Percentiles rank a stretch among this genome's conserved stretches.
phyloP scores from a whole-genome alignment of 2,797 vertebrate genomes.

The Sibirionetta formosa region DNA sequence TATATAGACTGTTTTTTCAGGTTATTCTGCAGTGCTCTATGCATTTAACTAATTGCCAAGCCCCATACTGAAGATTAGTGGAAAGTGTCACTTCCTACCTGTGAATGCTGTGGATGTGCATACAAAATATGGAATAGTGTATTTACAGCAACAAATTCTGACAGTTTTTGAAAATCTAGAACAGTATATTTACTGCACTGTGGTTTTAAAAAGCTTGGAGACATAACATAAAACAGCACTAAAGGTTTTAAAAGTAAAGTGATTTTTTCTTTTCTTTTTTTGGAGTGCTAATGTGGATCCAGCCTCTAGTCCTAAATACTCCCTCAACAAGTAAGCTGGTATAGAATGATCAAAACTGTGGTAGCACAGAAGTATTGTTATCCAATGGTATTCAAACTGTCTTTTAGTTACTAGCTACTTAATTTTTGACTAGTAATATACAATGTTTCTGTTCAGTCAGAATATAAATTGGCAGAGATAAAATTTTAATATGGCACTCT shows the following conservation, averaged over 20 bases:
- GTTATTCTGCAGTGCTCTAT: neutral
- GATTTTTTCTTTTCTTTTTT: neutral
- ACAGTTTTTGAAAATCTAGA: neutral
- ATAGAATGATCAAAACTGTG: neutral
- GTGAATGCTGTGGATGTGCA: neutral
- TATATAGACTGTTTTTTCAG: neutral
- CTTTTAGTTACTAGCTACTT: neutral
- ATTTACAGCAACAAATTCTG: neutral
- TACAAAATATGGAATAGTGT: neutral
- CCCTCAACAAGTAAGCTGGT: neutral
- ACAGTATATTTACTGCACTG: neutral
- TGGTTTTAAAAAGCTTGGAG: neutral
- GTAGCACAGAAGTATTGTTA: neutral
- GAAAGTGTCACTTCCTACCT: neutral
- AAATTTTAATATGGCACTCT: neutral
- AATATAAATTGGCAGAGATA: neutral
- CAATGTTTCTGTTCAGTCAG: neutral
- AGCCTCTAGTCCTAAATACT: neutral
- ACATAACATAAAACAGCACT: neutral
- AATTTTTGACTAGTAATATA: neutral
- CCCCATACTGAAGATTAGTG: rapidly evolving
- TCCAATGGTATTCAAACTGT: neutral
- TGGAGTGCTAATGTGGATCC: neutral
- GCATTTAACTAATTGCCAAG: neutral
- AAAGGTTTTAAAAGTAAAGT: neutral